These are phyloP conservation scores for Lagria hirta DNA, from an alignment of 2,888 invertebrate species.

Conservation along the genomic window DNA sequence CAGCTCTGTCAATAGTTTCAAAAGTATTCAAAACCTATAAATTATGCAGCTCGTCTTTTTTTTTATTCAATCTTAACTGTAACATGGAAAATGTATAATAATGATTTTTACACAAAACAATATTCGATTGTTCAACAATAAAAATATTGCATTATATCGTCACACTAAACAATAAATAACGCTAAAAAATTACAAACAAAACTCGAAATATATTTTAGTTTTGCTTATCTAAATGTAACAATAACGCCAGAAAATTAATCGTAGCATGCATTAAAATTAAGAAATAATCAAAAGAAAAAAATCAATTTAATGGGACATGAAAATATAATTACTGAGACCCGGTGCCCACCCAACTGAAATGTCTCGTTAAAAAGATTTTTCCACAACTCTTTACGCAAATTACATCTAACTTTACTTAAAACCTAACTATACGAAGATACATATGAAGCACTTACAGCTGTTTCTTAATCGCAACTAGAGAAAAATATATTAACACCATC, in stretches of 20 bases:
- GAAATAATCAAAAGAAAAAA: constrained; percentile 10
- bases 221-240: constrained; percentile 14
- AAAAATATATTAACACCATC: constrained; percentile 28
- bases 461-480: constrained; percentile 24
- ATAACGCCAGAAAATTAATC: constrained; percentile 16
- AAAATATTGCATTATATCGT: constrained; percentile 10
- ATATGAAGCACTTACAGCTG: constrained; percentile 25
- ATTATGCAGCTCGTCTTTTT: too few species aligned
- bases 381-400: constrained; percentile 7
- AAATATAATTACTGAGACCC: constrained; percentile 14
- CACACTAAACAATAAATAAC: constrained; percentile 13
- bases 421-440: constrained; percentile 26
- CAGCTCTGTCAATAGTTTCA: too few species aligned
- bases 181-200: constrained; percentile 16
- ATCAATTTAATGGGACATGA: constrained; percentile 19
- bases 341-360: constrained; percentile 12
- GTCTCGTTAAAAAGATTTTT: constrained; percentile 25
- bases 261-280: constrained; percentile 17
- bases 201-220: constrained; percentile 14
- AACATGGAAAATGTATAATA: constrained; percentile 6
- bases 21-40: too few species aligned
- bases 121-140: constrained; percentile 12
- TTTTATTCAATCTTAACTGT: constrained; percentile 16
- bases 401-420: constrained; percentile 9
- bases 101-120: constrained; percentile 5